These are phyloP conservation scores for Paragorgia papillata DNA, from an alignment of 92 coral and sea anemone genomes.

Conservation along the genomic window DNA sequence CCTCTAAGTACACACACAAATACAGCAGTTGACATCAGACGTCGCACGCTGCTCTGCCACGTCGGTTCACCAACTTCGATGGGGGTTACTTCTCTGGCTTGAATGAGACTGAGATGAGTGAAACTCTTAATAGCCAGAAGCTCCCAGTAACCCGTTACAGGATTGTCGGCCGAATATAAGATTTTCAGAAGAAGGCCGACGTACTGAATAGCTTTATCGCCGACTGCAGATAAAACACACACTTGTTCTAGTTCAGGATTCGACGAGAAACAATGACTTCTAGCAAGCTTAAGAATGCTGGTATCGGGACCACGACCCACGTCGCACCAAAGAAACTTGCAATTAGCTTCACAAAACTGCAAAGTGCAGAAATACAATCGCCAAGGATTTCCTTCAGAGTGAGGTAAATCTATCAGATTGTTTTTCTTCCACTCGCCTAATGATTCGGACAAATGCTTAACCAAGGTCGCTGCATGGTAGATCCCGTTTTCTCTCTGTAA, in stretches of 20 bases:
- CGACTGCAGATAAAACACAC: slow-evolving; percentile 75
- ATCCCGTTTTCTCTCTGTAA: slow-evolving; percentile 81
- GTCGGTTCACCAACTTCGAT: slow-evolving; percentile 75
- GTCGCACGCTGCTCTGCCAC: slow-evolving; percentile 83
- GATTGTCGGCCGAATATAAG: slow-evolving; percentile 52
- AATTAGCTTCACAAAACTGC: slow-evolving; percentile 69
- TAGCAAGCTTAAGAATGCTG: slow-evolving; percentile 68
- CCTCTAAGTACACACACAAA: slow-evolving; percentile 83
- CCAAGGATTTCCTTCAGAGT: slow-evolving; percentile 40
- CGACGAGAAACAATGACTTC: slow-evolving; percentile 81
- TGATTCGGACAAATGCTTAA: slow-evolving; percentile 42
- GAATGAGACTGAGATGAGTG: slow-evolving; percentile 73
- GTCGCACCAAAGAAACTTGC: slow-evolving; percentile 70
- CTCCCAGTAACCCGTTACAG: slow-evolving; percentile 68
- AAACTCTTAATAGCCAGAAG: slow-evolving; percentile 83
- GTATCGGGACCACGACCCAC: slow-evolving; percentile 67
- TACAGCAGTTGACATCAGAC: slow-evolving; percentile 74
- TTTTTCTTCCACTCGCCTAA: slow-evolving; percentile 18
- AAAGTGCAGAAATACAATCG: slow-evolving; percentile 65
- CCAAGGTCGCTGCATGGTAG: slow-evolving; percentile 70
- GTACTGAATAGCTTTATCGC: slow-evolving; percentile 68
- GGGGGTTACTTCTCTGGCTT: slow-evolving; percentile 92
- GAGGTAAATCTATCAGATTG: slow-evolving; percentile 13
- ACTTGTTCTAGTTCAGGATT: slow-evolving; percentile 94
- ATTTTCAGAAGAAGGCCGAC: slow-evolving; percentile 66